Percentiles rank a stretch among this genome's conserved stretches.
Evolutionary conservation across 2,113 vertebrate genomes (phyloP).

Genomic region (Smithornis capensis): DNA sequence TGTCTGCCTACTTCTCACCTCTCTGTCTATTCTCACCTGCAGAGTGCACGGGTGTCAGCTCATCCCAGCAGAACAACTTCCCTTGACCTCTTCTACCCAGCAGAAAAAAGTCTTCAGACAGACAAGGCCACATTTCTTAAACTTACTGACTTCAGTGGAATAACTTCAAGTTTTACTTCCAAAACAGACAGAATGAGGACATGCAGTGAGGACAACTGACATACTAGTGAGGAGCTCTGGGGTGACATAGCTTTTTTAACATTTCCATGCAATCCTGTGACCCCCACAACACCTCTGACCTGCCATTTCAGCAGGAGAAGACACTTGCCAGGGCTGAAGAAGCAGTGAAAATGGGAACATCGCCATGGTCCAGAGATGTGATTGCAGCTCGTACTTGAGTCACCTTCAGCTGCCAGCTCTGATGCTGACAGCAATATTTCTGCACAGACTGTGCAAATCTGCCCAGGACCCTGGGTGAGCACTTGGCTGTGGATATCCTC

Average conservation of each 20-base stretch:
- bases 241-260: accelerated
- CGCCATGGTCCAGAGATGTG: background rate
- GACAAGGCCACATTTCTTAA: background rate
- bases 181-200: background rate
- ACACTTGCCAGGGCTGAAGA: background rate
- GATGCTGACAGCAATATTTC: background rate
- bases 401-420: constrained; percentile 28
- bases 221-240: background rate
- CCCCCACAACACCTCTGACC: background rate
- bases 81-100: background rate
- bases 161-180: background rate
- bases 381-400: background rate
- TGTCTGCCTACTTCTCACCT: background rate
- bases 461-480: background rate
- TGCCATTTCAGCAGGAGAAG: background rate
- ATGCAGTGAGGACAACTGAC: background rate
- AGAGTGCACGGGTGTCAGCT: background rate
- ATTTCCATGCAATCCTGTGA: background rate
- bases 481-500: background rate
- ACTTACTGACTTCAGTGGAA: background rate
- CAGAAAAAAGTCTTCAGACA: background rate
- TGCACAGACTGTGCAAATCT: background rate
- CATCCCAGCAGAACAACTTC: background rate
- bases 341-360: background rate
- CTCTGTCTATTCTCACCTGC: background rate